phyloP scores from a whole-genome alignment of 2,888 invertebrate species.

The Eristalis intricaria region DNA sequence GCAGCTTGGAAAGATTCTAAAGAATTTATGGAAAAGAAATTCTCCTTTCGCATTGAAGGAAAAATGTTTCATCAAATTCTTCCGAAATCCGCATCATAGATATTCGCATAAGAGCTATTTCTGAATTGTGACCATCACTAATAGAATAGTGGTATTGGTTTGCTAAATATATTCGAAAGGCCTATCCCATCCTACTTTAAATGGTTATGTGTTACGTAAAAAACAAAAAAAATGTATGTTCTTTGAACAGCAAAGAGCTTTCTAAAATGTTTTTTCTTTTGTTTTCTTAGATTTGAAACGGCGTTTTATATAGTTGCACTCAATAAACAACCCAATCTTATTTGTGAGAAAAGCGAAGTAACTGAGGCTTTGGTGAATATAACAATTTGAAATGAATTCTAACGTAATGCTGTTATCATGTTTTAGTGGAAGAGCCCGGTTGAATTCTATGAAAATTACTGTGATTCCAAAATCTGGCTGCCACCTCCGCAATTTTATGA shows the following conservation, averaged over 20 bases:
- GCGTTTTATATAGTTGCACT: conserved; percentile 54
- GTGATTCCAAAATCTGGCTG: conserved; percentile 79
- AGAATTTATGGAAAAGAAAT: too few species aligned
- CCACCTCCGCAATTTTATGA: conserved; percentile 92
- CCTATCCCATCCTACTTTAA: too few species aligned
- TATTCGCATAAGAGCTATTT: too few species aligned
- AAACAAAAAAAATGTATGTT: too few species aligned
- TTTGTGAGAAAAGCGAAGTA: conserved; percentile 74
- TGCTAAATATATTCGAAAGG: too few species aligned
- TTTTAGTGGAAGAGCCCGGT: conserved; percentile 87
- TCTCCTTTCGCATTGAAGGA: too few species aligned
- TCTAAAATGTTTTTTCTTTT: neutral
- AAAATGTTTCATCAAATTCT: too few species aligned
- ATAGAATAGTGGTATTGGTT: too few species aligned
- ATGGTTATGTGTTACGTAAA: too few species aligned
- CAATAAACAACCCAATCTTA: conserved; percentile 65
- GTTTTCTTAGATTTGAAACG: conserved; percentile 43
- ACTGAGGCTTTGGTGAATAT: conserved; percentile 18
- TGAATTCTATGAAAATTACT: conserved; percentile 77
- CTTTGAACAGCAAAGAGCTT: neutral
- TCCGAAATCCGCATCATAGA: too few species aligned
- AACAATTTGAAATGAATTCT: neutral
- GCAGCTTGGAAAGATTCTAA: too few species aligned
- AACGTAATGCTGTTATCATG: neutral
- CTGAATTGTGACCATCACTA: too few species aligned